Evolutionary conservation across 2,113 vertebrate species (phyloP), one percentile per base, ranked within the genome.

Genomic region (Alouatta palliata): DNA sequence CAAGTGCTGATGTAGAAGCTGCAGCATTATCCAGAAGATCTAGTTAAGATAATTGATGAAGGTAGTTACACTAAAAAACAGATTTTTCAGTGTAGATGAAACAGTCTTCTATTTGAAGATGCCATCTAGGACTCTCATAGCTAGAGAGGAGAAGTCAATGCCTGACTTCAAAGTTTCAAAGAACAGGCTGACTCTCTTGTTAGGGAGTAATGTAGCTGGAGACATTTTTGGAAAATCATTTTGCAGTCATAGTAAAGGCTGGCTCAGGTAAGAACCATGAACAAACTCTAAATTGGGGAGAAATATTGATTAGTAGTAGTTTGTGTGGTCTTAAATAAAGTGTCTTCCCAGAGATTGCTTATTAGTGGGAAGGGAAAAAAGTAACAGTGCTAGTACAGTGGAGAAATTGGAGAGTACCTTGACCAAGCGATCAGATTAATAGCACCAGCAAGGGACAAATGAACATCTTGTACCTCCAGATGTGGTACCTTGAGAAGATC

Each of bases 221-320:
- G 32, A 76, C 43, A 45, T 76, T 47, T 30, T 68, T 95, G 35
- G 73, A 84, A 91, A 95, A 83, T 40, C 8, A 87, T 90, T 85
- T 97, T 79, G 27, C 8, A 81, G 5, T 70, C 19, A 45, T 30
- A 61, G 64, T 84, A 87, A 96, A 82, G 70, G 85, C 21, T 95
- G 43, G 32, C 23, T 75, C 40, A 91, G 47, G 35, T 12, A 93
- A 49, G 75, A 92, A 52, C 84, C 14, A 87, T 91, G 88, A 91
- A 80, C 25, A 95, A 70, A 85, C 87, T 95, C 32, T 88, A 94
- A 95, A 88, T 73, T 19, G 25, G 66, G 32, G 32, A 23, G 56
- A 81, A 73, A 73, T 93, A 87, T 94, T 94, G 11, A 87, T 95
- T 54, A 96, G 66, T 56, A 88, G 11, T 87, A 81, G 35, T 94